These are phyloP conservation scores for Ardeotis arabs DNA, from an alignment of 2,113 vertebrate species.

Conservation along the genomic window DNA sequence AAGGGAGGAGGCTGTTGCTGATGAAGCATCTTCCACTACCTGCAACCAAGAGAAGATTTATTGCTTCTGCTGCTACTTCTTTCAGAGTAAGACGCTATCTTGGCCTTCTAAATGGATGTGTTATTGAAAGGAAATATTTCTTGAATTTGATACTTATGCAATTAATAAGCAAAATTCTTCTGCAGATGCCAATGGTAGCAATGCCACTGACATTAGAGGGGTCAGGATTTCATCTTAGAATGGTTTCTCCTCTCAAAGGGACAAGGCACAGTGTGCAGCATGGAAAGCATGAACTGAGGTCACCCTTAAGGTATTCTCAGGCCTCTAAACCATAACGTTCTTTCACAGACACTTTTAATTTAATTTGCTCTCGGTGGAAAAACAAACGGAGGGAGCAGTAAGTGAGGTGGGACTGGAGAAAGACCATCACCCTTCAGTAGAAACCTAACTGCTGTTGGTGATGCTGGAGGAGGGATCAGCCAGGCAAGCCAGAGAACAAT, in stretches of 20 bases:
- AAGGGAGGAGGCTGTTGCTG: neutral
- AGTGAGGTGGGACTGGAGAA: slow-evolving; percentile 29
- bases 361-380: neutral
- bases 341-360: neutral
- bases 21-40: neutral
- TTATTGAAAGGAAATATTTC: neutral
- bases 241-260: neutral
- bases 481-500: neutral
- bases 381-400: neutral
- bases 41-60: neutral
- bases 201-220: neutral
- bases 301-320: neutral
- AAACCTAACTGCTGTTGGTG: neutral
- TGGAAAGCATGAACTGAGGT: neutral
- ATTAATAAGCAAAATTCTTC: neutral
- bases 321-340: neutral
- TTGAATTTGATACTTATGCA: neutral
- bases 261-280: neutral
- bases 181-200: neutral
- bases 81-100: neutral
- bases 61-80: neutral
- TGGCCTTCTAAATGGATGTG: neutral
- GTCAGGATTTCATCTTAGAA: neutral
- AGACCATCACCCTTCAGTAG: neutral
- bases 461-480: neutral